Percentiles rank a stretch among this genome's conserved stretches.
phyloP scores from a whole-genome alignment of 53 echinoderm and acorn worm species.

The Zoroaster sp. region DNA sequence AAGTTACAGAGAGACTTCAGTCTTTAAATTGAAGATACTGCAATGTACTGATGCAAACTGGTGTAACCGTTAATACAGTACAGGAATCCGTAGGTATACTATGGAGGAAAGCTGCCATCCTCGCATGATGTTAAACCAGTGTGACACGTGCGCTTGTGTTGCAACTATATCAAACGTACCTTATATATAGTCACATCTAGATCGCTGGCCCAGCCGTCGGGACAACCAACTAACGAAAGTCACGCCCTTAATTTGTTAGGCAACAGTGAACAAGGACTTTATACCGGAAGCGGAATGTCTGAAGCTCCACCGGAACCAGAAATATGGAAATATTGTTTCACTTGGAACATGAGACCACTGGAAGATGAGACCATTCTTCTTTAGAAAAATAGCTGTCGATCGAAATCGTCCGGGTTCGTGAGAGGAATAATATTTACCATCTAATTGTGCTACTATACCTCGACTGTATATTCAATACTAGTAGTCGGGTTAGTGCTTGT shows the following conservation, averaged over 20 bases:
- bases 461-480: no score
- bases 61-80: no score
- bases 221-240: background rate
- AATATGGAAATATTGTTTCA: background rate
- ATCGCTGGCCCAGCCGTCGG: background rate
- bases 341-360: background rate
- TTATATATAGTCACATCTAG: slow-evolving; percentile 32
- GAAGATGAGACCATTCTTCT: background rate
- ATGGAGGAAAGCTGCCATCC: background rate
- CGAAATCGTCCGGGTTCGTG: background rate
- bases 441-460: no score
- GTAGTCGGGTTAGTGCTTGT: background rate
- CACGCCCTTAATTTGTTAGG: slow-evolving; percentile 12
- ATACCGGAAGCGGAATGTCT: background rate
- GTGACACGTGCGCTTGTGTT: slow-evolving; percentile 45
- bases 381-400: background rate
- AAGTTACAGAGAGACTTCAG: background rate
- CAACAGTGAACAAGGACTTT: background rate
- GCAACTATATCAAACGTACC: background rate
- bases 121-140: background rate
- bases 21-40: background rate
- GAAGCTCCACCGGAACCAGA: background rate
- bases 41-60: no score
- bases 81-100: background rate
- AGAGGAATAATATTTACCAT: background rate